Conservation (phyloP, 2,113 vertebrate genomes). For the Plecotus auritus region DNA sequence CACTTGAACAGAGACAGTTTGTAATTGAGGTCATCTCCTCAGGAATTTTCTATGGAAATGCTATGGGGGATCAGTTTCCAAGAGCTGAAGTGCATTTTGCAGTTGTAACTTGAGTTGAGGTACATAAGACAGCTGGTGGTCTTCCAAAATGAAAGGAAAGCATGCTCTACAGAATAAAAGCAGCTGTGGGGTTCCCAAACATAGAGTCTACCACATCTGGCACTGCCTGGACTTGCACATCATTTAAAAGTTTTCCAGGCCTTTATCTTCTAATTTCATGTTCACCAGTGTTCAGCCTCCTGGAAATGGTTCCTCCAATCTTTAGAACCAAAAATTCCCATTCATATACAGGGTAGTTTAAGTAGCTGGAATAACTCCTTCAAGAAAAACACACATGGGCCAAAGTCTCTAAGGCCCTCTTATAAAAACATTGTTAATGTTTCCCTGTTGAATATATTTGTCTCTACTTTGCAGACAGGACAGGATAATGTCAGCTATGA, state of each 20-base stretch:
- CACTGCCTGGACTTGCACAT: neutral
- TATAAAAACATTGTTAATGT: neutral
- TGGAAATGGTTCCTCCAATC: conserved; percentile 4
- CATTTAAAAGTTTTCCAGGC: conserved; percentile 42
- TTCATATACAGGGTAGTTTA: neutral
- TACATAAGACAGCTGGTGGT: conserved; percentile 59
- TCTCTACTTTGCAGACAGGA: neutral
- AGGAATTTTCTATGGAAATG: conserved; percentile 49
- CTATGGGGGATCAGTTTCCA: conserved; percentile 40
- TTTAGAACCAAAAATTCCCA: conserved; percentile 21
- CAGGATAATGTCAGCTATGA: neutral
- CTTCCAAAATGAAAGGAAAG: conserved; percentile 44
- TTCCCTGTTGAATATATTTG: neutral
- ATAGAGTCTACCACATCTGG: conserved; percentile 49
- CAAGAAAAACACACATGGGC: neutral
- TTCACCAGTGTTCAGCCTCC: neutral
- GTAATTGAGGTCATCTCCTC: conserved; percentile 43
- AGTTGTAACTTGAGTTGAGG: conserved; percentile 60
- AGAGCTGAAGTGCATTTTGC: conserved; percentile 34
- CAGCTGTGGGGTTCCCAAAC: conserved; percentile 41
- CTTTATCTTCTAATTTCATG: conserved; percentile 56
- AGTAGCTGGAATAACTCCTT: conserved; percentile 1
- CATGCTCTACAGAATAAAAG: conserved; percentile 36
- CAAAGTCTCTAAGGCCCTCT: neutral
- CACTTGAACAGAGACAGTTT: conserved; percentile 48